A percentile compares a stretch with the other conserved stretches of the same genome.
Conservation (phyloP, 2,797 vertebrate genomes). For the Sebastes kiyomatsui region DNA sequence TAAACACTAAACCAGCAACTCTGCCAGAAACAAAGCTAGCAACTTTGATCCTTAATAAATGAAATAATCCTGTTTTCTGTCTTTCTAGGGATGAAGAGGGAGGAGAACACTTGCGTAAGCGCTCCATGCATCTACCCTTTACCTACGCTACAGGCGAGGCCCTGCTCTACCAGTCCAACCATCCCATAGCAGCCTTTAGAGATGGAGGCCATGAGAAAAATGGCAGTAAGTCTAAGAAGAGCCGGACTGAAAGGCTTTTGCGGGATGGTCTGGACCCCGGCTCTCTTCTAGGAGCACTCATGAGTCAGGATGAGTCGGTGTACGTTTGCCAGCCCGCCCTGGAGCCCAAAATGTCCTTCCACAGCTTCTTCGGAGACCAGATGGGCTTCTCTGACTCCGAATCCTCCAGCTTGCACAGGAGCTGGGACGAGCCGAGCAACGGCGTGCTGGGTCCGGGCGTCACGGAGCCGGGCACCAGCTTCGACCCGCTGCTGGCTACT, state of each 20-base stretch:
- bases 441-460: background rate
- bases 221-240: slow-evolving; percentile 76
- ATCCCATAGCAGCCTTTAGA: slow-evolving; percentile 71
- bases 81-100: slow-evolving; percentile 86
- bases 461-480: slow-evolving; percentile 53
- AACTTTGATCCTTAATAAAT: background rate
- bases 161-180: slow-evolving; percentile 84
- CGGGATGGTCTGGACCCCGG: slow-evolving; percentile 67
- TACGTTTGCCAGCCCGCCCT: slow-evolving; percentile 76
- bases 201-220: slow-evolving; percentile 71
- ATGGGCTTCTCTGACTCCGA: slow-evolving; percentile 54
- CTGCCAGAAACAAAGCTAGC: background rate
- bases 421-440: slow-evolving; percentile 14
- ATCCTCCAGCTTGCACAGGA: slow-evolving; percentile 32
- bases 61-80: background rate
- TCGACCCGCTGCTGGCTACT: slow-evolving; percentile 82
- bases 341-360: slow-evolving; percentile 73
- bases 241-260: slow-evolving; percentile 63
- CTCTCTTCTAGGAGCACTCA: slow-evolving; percentile 82
- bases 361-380: slow-evolving; percentile 67
- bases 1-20: background rate
- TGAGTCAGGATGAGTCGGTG: slow-evolving; percentile 85
- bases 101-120: slow-evolving; percentile 84
- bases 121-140: slow-evolving; percentile 86
- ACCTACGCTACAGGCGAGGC: slow-evolving; percentile 87